Percentiles rank a stretch among this genome's conserved stretches.
These are phyloP conservation scores for Eulemur macaco DNA, from an alignment of 2,113 vertebrate genomes.

Conservation along the genomic window DNA sequence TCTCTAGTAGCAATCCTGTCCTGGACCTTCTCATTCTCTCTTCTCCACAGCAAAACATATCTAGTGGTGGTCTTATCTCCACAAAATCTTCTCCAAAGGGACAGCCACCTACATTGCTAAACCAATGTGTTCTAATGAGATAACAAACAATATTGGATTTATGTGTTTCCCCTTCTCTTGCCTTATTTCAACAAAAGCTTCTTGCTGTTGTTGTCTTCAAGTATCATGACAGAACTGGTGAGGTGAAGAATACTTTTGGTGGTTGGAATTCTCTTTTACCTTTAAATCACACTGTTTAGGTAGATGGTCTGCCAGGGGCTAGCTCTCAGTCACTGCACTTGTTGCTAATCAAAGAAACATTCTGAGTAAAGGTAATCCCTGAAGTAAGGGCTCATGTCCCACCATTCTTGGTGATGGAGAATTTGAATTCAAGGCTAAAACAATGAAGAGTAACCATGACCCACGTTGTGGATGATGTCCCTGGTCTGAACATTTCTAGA, in stretches of 20 bases:
- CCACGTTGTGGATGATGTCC: not conserved
- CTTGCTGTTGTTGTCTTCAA: not conserved
- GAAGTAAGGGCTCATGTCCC: not conserved
- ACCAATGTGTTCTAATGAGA: not conserved
- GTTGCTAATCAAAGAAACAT: not conserved
- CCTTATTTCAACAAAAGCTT: not conserved
- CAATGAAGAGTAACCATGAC: not conserved
- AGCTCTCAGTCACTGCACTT: not conserved
- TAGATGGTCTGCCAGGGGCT: not conserved
- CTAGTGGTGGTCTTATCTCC: not conserved
- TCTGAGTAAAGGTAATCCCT: not conserved
- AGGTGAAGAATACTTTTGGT: not conserved
- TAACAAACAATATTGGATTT: not conserved
- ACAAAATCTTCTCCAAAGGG: not conserved
- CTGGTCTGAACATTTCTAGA: not conserved
- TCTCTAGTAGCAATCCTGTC: not conserved
- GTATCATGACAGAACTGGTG: not conserved
- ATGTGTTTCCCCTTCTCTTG: not conserved
- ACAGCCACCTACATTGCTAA: not conserved
- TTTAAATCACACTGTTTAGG: not conserved
- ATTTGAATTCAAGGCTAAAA: not conserved
- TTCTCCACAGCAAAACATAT: not conserved
- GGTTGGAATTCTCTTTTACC: not conserved
- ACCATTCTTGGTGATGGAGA: not conserved
- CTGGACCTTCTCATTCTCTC: not conserved